Base-by-base conservation (phyloP, 2,888 invertebrate genomes). In the Drosophila helvetica region DNA sequence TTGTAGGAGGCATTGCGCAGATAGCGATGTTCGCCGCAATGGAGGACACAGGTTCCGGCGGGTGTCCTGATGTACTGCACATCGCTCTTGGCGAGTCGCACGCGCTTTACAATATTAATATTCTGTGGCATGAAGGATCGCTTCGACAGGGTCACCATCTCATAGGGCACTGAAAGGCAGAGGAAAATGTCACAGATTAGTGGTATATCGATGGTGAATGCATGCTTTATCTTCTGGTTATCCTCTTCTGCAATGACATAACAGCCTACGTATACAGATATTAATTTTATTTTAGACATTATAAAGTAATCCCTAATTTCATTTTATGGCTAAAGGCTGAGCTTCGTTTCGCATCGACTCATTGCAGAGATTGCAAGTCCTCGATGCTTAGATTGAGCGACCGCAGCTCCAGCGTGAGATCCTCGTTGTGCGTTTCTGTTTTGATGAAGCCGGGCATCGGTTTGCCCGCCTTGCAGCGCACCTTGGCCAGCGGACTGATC, bases 1-100 rank as follows among this genome's bases (percentile, higher is more conserved):
- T 92, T 92, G 77, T 92, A 92, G 33, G 89, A 82, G 59, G 92
- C 92, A 54, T 92, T 92, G 48, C 90, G 90, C 25, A 92, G 90
- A 63, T 91, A 92, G 25, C 92, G 91, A 81, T 92, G 91, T 4
- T 90, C 91, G n/a, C 90, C 88, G 65, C 89, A 91, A 47, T 81
- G 89, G n/a, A 92, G 67, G 4, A 92, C 71, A 52, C 90, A 89
- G 69, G 92, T 92, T 3, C 92, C 92, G 1, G 91, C 87, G 0
- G 90, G 81, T 2, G 91, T 91, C 47, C 85, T 89, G 3, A 85
- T 81, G 54, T 90, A 92, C 1, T 65, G 72, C 57, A 85, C 84
- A 69, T 91, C 89, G 9, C 82, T 77, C 42, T 86, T 77, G 12
- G 88, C 81, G 25, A 87, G 59, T 15, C 91, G 89, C 2, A 70